Conservation (phyloP, 2,113 vertebrate genomes). For the Casuarius casuarius region DNA sequence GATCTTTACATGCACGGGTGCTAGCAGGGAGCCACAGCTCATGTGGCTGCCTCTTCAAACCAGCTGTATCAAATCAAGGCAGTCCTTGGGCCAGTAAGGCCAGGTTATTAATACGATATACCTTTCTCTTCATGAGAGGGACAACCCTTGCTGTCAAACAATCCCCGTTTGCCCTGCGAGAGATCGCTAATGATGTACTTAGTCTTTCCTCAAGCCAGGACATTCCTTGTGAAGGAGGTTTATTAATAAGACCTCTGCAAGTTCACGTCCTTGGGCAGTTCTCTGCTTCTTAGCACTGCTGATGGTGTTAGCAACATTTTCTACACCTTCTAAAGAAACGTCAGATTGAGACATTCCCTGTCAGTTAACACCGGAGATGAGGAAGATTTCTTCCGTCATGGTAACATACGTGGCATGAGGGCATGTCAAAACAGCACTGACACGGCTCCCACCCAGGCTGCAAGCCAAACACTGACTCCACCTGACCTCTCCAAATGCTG, state of each 20-base stretch:
- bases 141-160: neutral
- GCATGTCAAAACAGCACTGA: neutral
- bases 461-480: neutral
- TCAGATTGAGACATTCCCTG: neutral
- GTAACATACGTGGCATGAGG: neutral
- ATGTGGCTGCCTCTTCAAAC: neutral
- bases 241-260: neutral
- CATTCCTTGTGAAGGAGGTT: neutral
- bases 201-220: neutral
- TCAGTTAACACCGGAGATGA: neutral
- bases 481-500: neutral
- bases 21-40: neutral
- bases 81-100: neutral
- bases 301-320: neutral
- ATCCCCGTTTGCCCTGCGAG: neutral
- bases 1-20: neutral
- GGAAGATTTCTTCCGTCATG: neutral
- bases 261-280: neutral
- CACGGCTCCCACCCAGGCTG: neutral
- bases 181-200: neutral
- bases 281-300: fast-evolving
- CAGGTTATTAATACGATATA: conserved; percentile 25
- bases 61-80: neutral
- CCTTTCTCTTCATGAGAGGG: neutral
- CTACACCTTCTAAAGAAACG: neutral